Evolutionary conservation across 2,797 vertebrate species (phyloP), one percentile per base, ranked within the genome.

Genomic region (Uromys caudimaculatus): DNA sequence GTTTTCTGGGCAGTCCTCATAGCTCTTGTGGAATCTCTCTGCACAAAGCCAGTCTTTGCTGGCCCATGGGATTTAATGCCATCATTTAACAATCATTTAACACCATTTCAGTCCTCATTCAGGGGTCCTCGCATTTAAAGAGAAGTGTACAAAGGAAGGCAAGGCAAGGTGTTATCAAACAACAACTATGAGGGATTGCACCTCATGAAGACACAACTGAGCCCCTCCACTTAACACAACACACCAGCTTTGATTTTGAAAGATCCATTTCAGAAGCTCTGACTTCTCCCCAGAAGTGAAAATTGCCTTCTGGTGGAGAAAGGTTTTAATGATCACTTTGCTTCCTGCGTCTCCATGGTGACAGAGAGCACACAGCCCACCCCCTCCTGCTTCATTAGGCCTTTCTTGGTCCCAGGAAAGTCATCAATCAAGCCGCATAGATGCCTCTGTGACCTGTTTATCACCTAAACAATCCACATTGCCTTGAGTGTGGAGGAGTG

Each of bases 291-390:
- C 41, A 83, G 97, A 98, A 98, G 98, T 94, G 97, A 98, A 98
- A 98, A 98, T 98, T 98, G 96, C 98, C 98, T 98, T 97, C 97
- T 96, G 32, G 97, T 75, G 83, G 95, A 98, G 98, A 97, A 93
- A 95, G 97, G 96, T 62, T 98, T 98, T 98, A 98, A 99, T 98
- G 98, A 97, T 81, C 96, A 96, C 98, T 98, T 98, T 98, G 98
- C 98, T 98, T 98, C 96, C 97, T 97, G 96, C 1, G 98, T 99
- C 98, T 98, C 98, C 98, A 98, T 99, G 98, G 98, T 62, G 98
- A 99, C 94, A 11, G 93, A 96, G 27, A 67, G 95, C 97, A 91
- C 98, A 96, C 96, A 96, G 95, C 98, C 96, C 67, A 93, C 97
- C 95, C 97, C 90, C 96, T 95, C 95, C 94, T n/a, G 95, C 94